Base-by-base conservation (phyloP, 1,140 invertebrate genomes). In the Holotrichia oblita region DNA sequence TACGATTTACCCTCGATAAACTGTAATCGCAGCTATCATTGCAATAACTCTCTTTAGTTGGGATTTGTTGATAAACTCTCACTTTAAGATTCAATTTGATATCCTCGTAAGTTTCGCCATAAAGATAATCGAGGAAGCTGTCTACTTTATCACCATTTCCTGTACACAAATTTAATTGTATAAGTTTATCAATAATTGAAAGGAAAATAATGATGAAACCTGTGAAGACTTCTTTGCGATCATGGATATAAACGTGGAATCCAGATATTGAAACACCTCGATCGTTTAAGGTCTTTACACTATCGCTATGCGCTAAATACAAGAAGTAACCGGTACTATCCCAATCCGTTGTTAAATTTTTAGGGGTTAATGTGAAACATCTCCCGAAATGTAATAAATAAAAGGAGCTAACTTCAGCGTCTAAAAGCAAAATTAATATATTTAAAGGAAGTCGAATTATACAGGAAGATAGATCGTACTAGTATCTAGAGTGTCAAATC, bases 51-150 rank as follows among this genome's bases (percentile, higher is more conserved):
- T 81, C 79, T 2, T 69, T 41, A 3, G 80, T 81, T 9, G 80
- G 72, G 3, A 85, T 73, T 76, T 81, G 79, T 40, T 72, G 61
- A 59, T 87, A 88, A 40, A 83, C 83, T 64, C 88, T 84, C n/a
- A 85, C 85, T 48, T 84, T 85, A 20, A 89, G 75, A 48, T 86
- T 87, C 0, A 89, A 81, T 61, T 87, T 86, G 6, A 89, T 83
- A 73, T 86, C 84, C 73, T 89, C 88, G 20, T 84, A 82, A 14
- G 84, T 81, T 79, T 86, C 83, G 0, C 86, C 80, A 79, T 87
- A 88, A 9, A 89, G 80, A 77, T 87, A 88, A 59, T 89, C 87
- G 40, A 87, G 85, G 42, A 80, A 81, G 10, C 73, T 81, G 17
- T 80, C 76, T 7, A 79, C 77, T 55, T 83, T 79, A 6, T 80